Base-by-base conservation (phyloP, 2,888 invertebrate species). In the Pachydiplax longipennis region DNA sequence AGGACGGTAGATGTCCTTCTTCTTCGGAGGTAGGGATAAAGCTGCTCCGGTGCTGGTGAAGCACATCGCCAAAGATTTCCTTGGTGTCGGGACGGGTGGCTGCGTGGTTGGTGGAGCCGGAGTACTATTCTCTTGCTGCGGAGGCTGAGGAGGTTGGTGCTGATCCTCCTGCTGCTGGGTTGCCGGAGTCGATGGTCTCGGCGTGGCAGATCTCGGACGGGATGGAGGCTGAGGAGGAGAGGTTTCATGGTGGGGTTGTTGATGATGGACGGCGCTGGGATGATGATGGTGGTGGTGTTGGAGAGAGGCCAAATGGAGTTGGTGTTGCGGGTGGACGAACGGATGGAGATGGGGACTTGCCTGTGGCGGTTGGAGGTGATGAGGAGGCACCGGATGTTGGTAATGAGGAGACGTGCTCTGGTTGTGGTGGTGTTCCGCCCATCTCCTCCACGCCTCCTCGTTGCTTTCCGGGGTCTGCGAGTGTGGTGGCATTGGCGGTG, bases 1-100 rank as follows among this genome's bases (percentile, higher is more conserved):
- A 0, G 98, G 98, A 92, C 98, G 95, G 94, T 98, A 98, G 93
- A 98, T 97, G 94, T 98, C 98, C 94, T 98, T 98, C 94, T 98
- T 98, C 94, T 98, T 98, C 4, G 98, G 98, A 92, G 98, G 98
- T 93, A 98, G 94, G 91, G 97, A 97, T 18, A 93, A 91, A 13
- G 93, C 93, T 12, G 93, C 93, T 13, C 93, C 93, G 25, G 97
- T 97, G 94, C 97, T 97, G 90, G 97, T 97, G 94, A 97, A 97
- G 93, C 97, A 97, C 96, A 97, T 97, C 80, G 97, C 95, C 92
- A 97, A 95, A 91, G 97, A 97, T 94, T 97, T 97, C 93, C 96
- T 95, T 35, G 92, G 81, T 4, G 90, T 81, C 37, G 91, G 48
- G 44, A 80, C 87, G 40, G 92, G 91, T 18, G 92, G 92, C 35